phyloP scores from a whole-genome alignment of 2,888 invertebrate genomes.

The Oscheius sp. region DNA sequence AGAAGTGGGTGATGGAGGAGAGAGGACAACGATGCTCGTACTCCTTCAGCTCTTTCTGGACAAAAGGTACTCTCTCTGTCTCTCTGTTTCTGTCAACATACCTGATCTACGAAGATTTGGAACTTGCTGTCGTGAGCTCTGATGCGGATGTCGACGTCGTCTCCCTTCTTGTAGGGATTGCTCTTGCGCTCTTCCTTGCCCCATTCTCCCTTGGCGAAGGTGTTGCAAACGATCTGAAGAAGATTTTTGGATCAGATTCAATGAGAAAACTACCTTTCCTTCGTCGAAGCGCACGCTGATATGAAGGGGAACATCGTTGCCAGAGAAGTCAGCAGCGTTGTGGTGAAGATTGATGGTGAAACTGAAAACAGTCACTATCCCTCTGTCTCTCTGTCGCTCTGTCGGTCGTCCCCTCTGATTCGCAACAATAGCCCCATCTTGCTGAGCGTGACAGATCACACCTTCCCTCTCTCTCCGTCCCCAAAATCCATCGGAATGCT shows the following conservation, averaged over 20 bases:
- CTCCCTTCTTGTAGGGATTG: constrained; percentile 72
- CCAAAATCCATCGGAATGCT: constrained; percentile 1
- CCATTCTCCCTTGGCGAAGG: constrained; percentile 73
- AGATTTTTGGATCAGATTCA: background rate
- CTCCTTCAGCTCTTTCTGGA: constrained; percentile 71
- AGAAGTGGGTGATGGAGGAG: constrained; percentile 70
- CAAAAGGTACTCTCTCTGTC: constrained; percentile 1
- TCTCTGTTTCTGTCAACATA: background rate
- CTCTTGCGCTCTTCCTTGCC: constrained; percentile 73
- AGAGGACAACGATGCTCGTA: constrained; percentile 72
- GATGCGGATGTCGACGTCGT: constrained; percentile 71
- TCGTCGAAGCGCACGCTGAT: constrained; percentile 67
- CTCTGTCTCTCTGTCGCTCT: background rate
- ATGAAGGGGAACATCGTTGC: constrained; percentile 72
- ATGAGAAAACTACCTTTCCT: constrained; percentile 50
- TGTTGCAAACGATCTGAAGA: constrained; percentile 68
- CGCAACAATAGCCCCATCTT: background rate
- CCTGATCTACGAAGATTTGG: constrained; percentile 69
- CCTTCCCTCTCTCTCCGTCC: background rate
- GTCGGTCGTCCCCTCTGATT: background rate
- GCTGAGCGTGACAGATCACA: background rate
- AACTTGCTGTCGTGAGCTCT: constrained; percentile 72
- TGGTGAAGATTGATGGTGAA: constrained; percentile 71
- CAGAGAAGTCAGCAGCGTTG: constrained; percentile 70
- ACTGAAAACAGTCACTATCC: constrained; percentile 40